Evolutionary conservation across 2,888 invertebrate species (phyloP).

Genomic region (Byasa hedistus): DNA sequence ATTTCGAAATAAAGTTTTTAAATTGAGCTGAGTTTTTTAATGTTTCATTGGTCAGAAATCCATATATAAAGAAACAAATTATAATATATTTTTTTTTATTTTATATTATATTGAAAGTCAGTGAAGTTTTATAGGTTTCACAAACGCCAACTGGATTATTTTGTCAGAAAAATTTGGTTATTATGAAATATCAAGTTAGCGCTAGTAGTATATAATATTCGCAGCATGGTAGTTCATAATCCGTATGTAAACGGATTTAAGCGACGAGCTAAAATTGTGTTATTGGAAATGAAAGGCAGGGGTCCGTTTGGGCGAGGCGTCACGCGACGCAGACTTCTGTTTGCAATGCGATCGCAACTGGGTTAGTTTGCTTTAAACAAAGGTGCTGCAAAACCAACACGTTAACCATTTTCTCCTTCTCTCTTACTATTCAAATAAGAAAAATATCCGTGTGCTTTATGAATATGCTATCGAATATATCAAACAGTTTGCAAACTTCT

Average conservation of each 20-base stretch:
- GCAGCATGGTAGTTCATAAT: background rate
- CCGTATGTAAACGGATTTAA: background rate
- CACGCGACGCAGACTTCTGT: slow-evolving; percentile 35
- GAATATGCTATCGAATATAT: background rate
- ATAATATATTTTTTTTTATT: no score
- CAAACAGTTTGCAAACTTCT: background rate
- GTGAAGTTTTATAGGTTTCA: no score
- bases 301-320: slow-evolving; percentile 25
- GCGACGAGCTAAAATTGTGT: slow-evolving; percentile 12
- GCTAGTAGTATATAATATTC: background rate
- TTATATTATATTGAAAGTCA: no score
- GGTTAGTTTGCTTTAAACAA: slow-evolving; percentile 22
- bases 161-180: background rate
- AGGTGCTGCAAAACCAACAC: slow-evolving; percentile 18
- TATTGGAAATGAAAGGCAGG: slow-evolving; percentile 30
- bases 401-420: slow-evolving; percentile 9
- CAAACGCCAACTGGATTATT: background rate
- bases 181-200: background rate
- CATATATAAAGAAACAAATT: no score
- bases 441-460: background rate
- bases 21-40: no score
- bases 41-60: no score
- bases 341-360: slow-evolving; percentile 34
- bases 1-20: no score
- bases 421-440: slow-evolving; percentile 4